Percentiles rank a stretch among this genome's conserved stretches.
These are phyloP conservation scores for Rhysida immarginata DNA, from an alignment of 1,140 invertebrate genomes.

Conservation along the genomic window DNA sequence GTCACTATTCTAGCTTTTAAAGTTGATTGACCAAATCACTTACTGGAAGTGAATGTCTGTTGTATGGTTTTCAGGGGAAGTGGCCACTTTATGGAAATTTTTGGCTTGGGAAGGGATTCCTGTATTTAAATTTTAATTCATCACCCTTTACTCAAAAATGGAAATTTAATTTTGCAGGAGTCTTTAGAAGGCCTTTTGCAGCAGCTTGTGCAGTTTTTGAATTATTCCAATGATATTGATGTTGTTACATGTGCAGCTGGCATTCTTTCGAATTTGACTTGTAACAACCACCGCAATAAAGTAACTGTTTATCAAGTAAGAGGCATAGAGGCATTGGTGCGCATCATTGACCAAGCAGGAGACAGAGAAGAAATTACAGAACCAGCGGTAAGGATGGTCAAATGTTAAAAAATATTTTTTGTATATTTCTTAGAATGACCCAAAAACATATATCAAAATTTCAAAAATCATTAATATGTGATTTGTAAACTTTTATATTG, in stretches of 20 bases:
- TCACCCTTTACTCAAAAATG: no score
- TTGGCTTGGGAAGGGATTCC: no score
- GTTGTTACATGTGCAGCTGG: conserved; percentile 95
- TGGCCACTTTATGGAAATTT: no score
- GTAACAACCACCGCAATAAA: conserved; percentile 98
- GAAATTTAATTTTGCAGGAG: conserved; percentile 54
- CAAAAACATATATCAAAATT: no score
- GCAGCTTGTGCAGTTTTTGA: conserved; percentile 76
- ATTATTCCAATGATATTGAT: conserved; percentile 79
- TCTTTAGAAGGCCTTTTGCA: conserved; percentile 79
- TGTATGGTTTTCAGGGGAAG: no score
- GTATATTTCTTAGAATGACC: no score
- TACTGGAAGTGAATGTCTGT: no score
- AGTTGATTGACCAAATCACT: no score
- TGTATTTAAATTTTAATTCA: no score
- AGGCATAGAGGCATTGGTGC: conserved; percentile 86
- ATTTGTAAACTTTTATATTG: no score
- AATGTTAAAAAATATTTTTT: neutral
- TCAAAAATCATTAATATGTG: no score
- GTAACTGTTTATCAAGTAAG: conserved; percentile 85
- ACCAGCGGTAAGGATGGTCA: conserved; percentile 50
- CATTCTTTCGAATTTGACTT: conserved; percentile 95
- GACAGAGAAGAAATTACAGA: conserved; percentile 97
- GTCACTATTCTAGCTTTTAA: no score
- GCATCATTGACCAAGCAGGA: conserved; percentile 83